Evolutionary conservation across 2,113 vertebrate species (phyloP).

Genomic region (Lucifuga dentata): DNA sequence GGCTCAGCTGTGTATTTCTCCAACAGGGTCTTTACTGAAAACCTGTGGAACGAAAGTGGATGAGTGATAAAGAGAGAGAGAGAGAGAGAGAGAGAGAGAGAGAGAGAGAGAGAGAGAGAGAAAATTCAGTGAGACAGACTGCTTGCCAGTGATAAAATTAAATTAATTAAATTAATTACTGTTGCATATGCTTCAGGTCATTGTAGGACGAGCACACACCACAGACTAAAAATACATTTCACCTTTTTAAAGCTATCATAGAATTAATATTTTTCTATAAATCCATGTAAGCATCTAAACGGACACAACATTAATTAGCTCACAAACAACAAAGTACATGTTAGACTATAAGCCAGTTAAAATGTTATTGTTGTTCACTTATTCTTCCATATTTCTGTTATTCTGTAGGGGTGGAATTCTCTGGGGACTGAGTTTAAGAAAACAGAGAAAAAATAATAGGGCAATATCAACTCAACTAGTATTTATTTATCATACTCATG

Average conservation of each 20-base stretch:
- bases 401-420: no score
- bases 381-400: no score
- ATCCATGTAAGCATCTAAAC: not conserved
- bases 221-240: not conserved
- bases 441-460: no score
- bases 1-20: conserved; percentile 96
- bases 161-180: conserved; percentile 4
- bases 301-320: no score
- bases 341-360: no score
- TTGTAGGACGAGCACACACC: not conserved
- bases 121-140: conserved; percentile 8
- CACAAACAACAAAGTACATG: no score
- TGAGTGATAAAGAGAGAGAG: not conserved
- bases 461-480: no score
- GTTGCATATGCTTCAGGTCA: conserved; percentile 17
- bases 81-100: not conserved
- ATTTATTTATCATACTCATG: no score
- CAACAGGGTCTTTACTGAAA: conserved; percentile 94
- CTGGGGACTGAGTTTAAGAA: no score
- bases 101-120: not conserved
- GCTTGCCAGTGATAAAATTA: conserved; percentile 3
- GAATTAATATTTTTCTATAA: conserved; percentile 4
- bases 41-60: conserved; percentile 60
- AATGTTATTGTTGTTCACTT: no score
- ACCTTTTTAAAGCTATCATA: not conserved